These are phyloP conservation scores for Drosophila leonis DNA, from an alignment of 2,888 invertebrate genomes.

Conservation along the genomic window DNA sequence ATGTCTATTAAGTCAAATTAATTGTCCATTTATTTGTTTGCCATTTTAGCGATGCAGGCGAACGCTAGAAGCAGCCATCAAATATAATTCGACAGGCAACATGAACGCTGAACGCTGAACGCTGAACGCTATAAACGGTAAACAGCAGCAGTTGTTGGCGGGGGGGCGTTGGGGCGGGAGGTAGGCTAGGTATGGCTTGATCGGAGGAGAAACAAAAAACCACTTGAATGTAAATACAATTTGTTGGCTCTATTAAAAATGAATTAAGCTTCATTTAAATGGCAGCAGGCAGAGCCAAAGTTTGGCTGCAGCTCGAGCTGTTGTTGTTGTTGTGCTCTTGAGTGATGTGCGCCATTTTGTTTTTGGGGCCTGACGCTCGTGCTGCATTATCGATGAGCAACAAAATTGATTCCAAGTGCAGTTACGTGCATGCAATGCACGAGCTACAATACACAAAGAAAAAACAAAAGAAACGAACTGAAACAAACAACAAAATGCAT, in stretches of 20 bases:
- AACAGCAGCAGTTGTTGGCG: constrained; percentile 5
- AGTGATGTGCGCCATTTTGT: constrained; percentile 76
- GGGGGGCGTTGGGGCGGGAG: neutral
- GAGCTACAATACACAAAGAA: neutral
- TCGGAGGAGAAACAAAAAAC: constrained; percentile 37
- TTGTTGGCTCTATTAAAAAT: constrained; percentile 73
- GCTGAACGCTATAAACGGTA: constrained; percentile 25
- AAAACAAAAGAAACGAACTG: neutral
- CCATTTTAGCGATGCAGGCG: constrained; percentile 41
- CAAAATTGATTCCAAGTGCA: constrained; percentile 75
- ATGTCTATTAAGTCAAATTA: constrained; percentile 80
- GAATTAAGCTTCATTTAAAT: constrained; percentile 66
- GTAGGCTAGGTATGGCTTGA: neutral
- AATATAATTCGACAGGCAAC: constrained; percentile 79
- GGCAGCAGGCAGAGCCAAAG: constrained; percentile 36
- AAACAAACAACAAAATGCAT: constrained; percentile 34
- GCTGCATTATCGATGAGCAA: constrained; percentile 77
- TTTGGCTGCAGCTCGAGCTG: constrained; percentile 2
- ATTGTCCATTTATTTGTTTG: constrained; percentile 79
- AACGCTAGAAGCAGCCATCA: constrained; percentile 63
- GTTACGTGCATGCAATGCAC: constrained; percentile 70
- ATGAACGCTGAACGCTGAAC: constrained; percentile 45
- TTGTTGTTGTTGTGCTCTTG: constrained; percentile 30
- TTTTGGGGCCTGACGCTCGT: constrained; percentile 41
- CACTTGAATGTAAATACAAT: constrained; percentile 72